phyloP scores from a whole-genome alignment of 2,888 invertebrate species.

The Serrognathus titanus region DNA sequence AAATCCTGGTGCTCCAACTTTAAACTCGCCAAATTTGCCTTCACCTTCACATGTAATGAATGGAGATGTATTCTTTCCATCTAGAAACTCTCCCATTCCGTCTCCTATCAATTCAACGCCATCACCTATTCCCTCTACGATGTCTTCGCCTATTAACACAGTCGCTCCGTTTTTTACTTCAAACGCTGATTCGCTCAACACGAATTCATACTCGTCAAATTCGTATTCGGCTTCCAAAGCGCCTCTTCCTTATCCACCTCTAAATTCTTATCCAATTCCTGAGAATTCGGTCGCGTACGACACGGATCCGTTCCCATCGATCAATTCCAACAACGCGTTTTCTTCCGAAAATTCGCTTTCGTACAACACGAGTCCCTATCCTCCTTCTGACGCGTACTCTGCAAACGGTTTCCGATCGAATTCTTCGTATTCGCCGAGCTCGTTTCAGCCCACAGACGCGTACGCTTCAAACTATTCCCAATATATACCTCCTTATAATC shows the following conservation, averaged over 20 bases:
- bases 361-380: too few species aligned
- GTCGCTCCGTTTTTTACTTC: background rate
- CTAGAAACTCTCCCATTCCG: background rate
- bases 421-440: slow-evolving; percentile 6
- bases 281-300: too few species aligned
- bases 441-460: background rate
- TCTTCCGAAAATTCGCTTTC: too few species aligned
- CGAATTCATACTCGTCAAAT: background rate
- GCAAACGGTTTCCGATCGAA: slow-evolving; percentile 2
- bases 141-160: background rate
- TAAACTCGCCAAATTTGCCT: too few species aligned
- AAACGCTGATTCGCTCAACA: background rate
- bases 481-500: slow-evolving; percentile 12
- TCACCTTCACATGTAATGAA: too few species aligned
- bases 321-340: too few species aligned
- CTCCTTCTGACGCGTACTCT: too few species aligned
- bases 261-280: background rate
- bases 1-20: too few species aligned
- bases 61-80: too few species aligned
- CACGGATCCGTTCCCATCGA: too few species aligned
- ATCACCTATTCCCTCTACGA: background rate
- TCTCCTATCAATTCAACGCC: background rate
- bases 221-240: background rate
- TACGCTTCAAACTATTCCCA: background rate
- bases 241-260: too few species aligned